Evolutionary conservation across 2,797 vertebrate genomes (phyloP).

Genomic region (Acestrorhynchus altus): DNA sequence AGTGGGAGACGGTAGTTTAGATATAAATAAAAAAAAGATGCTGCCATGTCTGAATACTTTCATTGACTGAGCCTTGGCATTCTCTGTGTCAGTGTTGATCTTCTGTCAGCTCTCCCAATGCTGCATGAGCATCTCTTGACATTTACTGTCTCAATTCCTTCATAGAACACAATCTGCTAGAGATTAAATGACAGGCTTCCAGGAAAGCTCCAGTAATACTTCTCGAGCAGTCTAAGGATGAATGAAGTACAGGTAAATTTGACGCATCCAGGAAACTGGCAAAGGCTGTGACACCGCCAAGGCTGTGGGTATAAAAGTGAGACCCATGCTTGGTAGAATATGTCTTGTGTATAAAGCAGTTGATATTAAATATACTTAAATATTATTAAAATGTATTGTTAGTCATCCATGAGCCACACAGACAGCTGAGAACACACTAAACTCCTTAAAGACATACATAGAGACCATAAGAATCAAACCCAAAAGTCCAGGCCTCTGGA

Average conservation of each 20-base stretch:
- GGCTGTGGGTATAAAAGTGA: background rate
- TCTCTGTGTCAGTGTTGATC: slow-evolving; percentile 41
- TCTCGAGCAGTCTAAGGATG: slow-evolving; percentile 9
- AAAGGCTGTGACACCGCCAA: background rate
- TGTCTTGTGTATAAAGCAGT: too few relatives aligned
- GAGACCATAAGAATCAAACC: too few relatives aligned
- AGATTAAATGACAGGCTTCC: slow-evolving; percentile 59
- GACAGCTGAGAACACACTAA: too few relatives aligned
- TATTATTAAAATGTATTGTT: too few relatives aligned
- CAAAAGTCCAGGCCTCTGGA: too few relatives aligned
- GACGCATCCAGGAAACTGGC: too few relatives aligned
- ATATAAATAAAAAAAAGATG: slow-evolving; percentile 18
- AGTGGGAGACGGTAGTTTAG: slow-evolving; percentile 22
- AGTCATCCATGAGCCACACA: too few relatives aligned
- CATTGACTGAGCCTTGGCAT: slow-evolving; percentile 49
- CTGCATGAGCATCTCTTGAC: slow-evolving; percentile 58
- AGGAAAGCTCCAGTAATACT: slow-evolving; percentile 5
- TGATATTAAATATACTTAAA: too few relatives aligned
- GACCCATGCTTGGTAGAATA: too few relatives aligned
- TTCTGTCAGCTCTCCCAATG: slow-evolving; percentile 56
- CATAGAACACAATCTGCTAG: slow-evolving; percentile 46
- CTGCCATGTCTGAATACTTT: slow-evolving; percentile 43
- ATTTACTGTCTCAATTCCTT: slow-evolving; percentile 49
- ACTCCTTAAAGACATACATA: too few relatives aligned
- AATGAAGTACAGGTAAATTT: slow-evolving; percentile 23